Evolutionary conservation across 2,113 vertebrate genomes (phyloP).

Genomic region (Silurus meridionalis): DNA sequence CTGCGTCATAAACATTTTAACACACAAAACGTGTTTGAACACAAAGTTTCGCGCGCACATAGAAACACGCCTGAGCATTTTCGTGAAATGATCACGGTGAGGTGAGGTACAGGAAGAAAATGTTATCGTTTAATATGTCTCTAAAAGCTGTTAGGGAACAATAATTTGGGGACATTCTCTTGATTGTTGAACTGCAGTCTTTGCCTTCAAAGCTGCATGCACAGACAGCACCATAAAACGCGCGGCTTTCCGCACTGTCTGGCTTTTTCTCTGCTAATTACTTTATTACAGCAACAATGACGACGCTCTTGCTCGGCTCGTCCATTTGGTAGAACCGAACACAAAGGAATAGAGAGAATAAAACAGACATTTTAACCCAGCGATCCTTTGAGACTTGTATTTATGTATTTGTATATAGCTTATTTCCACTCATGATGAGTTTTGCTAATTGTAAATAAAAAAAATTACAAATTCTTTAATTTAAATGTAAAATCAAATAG

Average conservation of each 20-base stretch:
- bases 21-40: slow-evolving; percentile 35
- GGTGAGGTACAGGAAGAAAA: background rate
- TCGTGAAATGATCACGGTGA: background rate
- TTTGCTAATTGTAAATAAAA: background rate
- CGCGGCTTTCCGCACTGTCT: slow-evolving; percentile 85
- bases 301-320: slow-evolving; percentile 80
- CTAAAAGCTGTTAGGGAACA: slow-evolving; percentile 27
- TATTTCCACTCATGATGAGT: too few relatives aligned
- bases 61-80: slow-evolving; percentile 16
- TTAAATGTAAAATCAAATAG: background rate
- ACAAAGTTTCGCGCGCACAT: slow-evolving; percentile 1
- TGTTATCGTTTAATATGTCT: slow-evolving; percentile 9
- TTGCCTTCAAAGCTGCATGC: slow-evolving; percentile 83
- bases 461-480: background rate
- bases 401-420: background rate
- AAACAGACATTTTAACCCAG: background rate
- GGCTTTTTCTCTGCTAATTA: slow-evolving; percentile 88
- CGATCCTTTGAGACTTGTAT: background rate
- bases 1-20: slow-evolving; percentile 39
- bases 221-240: slow-evolving; percentile 83
- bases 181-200: slow-evolving; percentile 25
- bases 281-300: slow-evolving; percentile 93
- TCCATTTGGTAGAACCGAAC: slow-evolving; percentile 78
- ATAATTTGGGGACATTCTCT: slow-evolving; percentile 13
- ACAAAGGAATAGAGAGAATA: background rate